Conservation (phyloP, 1,140 invertebrate species). For the Mactra quadrangularis region DNA sequence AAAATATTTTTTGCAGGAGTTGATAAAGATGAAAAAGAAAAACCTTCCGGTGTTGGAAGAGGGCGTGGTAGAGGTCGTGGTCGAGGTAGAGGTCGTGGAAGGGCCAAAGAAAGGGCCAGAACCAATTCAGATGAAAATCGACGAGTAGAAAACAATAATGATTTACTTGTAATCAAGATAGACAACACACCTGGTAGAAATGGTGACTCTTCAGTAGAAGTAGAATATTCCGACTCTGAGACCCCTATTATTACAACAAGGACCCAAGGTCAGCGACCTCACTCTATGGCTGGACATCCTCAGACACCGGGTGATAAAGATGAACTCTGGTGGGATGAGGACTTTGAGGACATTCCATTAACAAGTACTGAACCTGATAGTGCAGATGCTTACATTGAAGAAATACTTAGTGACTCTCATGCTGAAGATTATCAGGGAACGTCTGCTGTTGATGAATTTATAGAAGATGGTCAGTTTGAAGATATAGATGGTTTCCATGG, state of each 20-base stretch:
- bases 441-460: conserved; percentile 51
- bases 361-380: conserved; percentile 57
- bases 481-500: conserved; percentile 46
- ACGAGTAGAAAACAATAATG: conserved; percentile 61
- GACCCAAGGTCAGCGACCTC: conserved; percentile 43
- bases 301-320: conserved; percentile 54
- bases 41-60: conserved; percentile 47
- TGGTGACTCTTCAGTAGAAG: conserved; percentile 61
- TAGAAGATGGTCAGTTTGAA: conserved; percentile 62
- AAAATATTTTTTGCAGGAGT: conserved; percentile 46
- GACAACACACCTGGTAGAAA: conserved; percentile 62
- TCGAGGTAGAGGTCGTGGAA: conserved; percentile 53
- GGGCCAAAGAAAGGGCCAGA: conserved; percentile 41
- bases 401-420: conserved; percentile 48
- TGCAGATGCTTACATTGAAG: conserved; percentile 57
- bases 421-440: conserved; percentile 54
- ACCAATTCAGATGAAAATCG: conserved; percentile 54
- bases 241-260: conserved; percentile 45
- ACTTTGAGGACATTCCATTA: conserved; percentile 61
- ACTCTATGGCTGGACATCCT: conserved; percentile 54
- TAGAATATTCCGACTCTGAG: conserved; percentile 66
- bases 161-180: conserved; percentile 64
- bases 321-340: conserved; percentile 62
- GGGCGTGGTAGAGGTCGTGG: conserved; percentile 64
- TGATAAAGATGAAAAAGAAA: conserved; percentile 52